These are phyloP conservation scores for Microplitis deprimator DNA, from an alignment of 2,888 invertebrate genomes.

Conservation along the genomic window DNA sequence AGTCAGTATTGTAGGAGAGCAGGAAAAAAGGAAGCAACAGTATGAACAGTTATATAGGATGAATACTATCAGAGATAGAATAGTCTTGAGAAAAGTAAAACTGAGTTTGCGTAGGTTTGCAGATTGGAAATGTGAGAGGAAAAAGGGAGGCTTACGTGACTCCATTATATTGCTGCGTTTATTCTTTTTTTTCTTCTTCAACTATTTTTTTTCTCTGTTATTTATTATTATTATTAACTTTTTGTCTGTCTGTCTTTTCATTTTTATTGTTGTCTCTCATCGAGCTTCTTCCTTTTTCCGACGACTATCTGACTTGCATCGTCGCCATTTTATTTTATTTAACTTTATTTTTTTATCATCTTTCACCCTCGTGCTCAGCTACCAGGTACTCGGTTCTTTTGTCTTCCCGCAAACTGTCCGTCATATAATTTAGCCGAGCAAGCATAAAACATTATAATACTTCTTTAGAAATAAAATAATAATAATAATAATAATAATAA, in stretches of 20 bases:
- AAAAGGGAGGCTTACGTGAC: constrained; percentile 9
- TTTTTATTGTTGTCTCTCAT: not conserved
- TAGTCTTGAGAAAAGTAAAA: not conserved
- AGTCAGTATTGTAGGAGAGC: not conserved
- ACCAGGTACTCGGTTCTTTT: not conserved
- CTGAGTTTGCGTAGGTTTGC: not conserved
- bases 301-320: not conserved
- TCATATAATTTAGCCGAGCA: constrained; percentile 48
- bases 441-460: constrained; percentile 52
- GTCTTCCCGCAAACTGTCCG: constrained; percentile 8
- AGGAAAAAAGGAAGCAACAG: not conserved
- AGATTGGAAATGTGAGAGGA: constrained; percentile 2
- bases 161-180: constrained; percentile 8
- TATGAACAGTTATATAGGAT: not conserved
- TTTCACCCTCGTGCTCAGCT: constrained; percentile 10
- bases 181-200: not conserved
- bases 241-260: not conserved
- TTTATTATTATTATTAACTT: not conserved
- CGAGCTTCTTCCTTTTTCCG: not conserved
- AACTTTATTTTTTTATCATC: not conserved
- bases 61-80: constrained; percentile 1
- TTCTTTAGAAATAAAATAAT: constrained; percentile 16
- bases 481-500: no score
- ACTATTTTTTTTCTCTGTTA: not conserved
- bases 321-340: not conserved